Evolutionary conservation across 2,888 invertebrate genomes (phyloP), one percentile per base, ranked within the genome.

Genomic region (Agapostemon virescens): DNA sequence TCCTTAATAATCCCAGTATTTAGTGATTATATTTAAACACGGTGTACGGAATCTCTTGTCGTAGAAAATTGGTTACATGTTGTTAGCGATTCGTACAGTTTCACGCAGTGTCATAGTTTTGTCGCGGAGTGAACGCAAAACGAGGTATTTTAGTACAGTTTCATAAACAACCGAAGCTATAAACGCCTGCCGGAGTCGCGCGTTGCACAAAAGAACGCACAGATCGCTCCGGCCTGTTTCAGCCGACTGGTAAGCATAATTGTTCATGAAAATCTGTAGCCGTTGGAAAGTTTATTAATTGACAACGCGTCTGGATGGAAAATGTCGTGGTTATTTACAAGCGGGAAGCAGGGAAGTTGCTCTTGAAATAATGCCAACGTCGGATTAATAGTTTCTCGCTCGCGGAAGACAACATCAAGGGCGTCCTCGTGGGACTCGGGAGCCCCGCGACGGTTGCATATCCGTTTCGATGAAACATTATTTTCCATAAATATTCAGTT

Each of bases 331-430:
- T 33, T 71, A 77, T 83, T 80, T 63, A 63, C 33, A 58, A 73
- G 55, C 66, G 52, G 55, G 36, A 73, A 40, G 20, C 72, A 55
- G 42, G 79, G 42, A 85, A 66, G 74, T 71, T 77, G 74, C 45
- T 77, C 64, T 86, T 86, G 86, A 86, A 80, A 75, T 69, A 79
- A 80, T 74, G 86, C 81, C 86, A 86, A 85, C 77, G 69, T 77
- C 30, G 75, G 74, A 85, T 85, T 80, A 74, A 86, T 81, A 72
- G 79, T 69, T 75, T 74, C 69, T 74, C 66, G 70, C 69, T 52
- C 40, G 69, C 26, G 71, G 26, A 74, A 77, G 75, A 77, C 74
- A 75, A 77, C 52, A 42, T 69, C 82, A 85, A 86, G 80, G 74
- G 71, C 77, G 40, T 69, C 70, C 26, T 55, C 30, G n/a, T 78